These are phyloP conservation scores for Andrena bucephala DNA, from an alignment of 2,888 invertebrate genomes.

Conservation along the genomic window DNA sequence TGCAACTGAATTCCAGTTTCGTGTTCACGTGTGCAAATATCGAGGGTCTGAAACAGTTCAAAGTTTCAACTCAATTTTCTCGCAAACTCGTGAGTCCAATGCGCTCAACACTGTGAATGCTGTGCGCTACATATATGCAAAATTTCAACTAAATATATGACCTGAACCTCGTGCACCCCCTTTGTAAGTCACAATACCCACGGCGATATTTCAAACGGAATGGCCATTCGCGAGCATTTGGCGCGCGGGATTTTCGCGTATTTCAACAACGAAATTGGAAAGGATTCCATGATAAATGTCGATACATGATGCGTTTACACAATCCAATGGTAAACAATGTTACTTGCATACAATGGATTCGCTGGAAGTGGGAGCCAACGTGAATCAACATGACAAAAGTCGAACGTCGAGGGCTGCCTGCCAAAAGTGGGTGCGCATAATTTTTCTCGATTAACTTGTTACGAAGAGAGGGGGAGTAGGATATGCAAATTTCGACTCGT, in stretches of 20 bases:
- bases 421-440: conserved; percentile 1
- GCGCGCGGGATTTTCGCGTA: background rate
- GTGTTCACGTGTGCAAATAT: too few relatives aligned
- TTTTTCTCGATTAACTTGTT: conserved; percentile 15
- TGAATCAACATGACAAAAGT: conserved; percentile 38
- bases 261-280: background rate
- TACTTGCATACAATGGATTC: background rate
- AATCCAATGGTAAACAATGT: background rate
- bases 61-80: too few relatives aligned
- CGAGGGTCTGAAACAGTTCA: too few relatives aligned
- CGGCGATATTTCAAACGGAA: background rate
- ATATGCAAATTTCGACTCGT: conserved; percentile 16
- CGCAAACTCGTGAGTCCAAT: too few relatives aligned
- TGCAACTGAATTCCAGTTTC: too few relatives aligned
- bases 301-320: background rate
- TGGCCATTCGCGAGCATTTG: background rate
- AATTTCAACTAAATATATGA: background rate
- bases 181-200: too few relatives aligned
- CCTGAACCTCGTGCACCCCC: background rate
- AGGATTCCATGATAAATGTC: background rate
- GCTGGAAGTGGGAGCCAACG: conserved; percentile 3
- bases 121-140: background rate
- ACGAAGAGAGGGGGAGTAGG: background rate
- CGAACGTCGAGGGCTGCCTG: background rate
- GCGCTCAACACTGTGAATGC: background rate